Conservation (phyloP, 2,888 invertebrate species). For the Seira musarum region DNA sequence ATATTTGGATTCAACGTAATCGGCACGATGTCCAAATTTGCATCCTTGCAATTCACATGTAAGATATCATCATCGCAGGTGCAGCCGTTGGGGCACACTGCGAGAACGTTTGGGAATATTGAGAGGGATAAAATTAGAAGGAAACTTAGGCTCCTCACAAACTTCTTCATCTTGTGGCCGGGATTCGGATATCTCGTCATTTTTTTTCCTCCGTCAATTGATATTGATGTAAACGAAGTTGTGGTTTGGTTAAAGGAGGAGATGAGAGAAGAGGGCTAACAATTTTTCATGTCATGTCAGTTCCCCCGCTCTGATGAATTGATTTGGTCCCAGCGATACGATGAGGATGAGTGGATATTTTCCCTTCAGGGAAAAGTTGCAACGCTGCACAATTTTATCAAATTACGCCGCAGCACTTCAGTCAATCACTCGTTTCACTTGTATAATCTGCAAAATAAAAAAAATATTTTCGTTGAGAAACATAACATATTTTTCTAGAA, state of each 20-base stretch:
- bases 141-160: constrained; percentile 25
- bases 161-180: constrained; percentile 58
- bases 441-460: too few species aligned
- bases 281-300: constrained; percentile 4
- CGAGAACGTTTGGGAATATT: constrained; percentile 75
- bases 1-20: constrained; percentile 94
- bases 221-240: background rate
- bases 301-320: background rate
- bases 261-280: background rate
- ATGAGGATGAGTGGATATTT: background rate
- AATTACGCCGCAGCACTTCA: background rate
- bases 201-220: background rate
- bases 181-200: background rate
- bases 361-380: background rate
- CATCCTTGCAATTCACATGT: constrained; percentile 88
- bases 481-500: too few species aligned
- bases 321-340: background rate
- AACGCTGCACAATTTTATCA: background rate
- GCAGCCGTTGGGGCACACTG: constrained; percentile 90
- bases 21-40: constrained; percentile 89
- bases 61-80: constrained; percentile 91
- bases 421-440: too few species aligned
- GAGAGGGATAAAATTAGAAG: background rate
- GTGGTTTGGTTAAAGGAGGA: too few species aligned
- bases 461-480: too few species aligned